Base-by-base conservation (phyloP, 1,140 invertebrate species). In the Drosophila dunni region DNA sequence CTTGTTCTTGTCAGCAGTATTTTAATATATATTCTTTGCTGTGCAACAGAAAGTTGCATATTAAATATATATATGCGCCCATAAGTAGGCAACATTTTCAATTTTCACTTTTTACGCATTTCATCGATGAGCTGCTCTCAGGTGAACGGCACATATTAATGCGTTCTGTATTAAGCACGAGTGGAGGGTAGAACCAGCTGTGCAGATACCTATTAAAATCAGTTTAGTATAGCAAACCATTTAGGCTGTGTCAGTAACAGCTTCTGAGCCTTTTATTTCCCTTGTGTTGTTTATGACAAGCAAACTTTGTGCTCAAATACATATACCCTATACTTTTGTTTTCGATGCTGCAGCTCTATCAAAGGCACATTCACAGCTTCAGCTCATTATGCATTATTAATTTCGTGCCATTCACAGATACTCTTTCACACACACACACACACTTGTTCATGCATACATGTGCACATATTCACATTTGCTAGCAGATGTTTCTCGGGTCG, bases 321-420 rank as follows among this genome's bases (percentile, higher is more conserved):
- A 62, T 62, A 50, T 57, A 15, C 45, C 36, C 67, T 51, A 11
- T 13, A 42, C 5, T 20, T 56, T 42, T 11, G 42, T 1, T 24
- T 33, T 9, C 3, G 13, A 15, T 13, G 33, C n/a, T 29, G 44
- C 34, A 40, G 63, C 63, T 56, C 58, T 78, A 85, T 81, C 65
- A 81, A 78, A 63, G 17, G 51, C 50, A 56, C 50, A 60, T 60
- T 68, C 48, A 54, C 54, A 63, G 51, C 64, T 81, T 46, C 62
- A 58, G 63, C 83, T 86, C 79, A 81, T 86, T 81, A 80, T 65
- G 58, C 68, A 76, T 67, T 79, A 82, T 82, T 82, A 82, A 86
- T 69, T 60, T 64, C 44, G 44, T 64, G 56, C 53, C 20, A 51
- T 33, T 44, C 69, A 65, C 62, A 72, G 33, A 44, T 48, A 51